Base-by-base conservation (phyloP, 2,888 invertebrate species). In the Ariolimax columbianus region DNA sequence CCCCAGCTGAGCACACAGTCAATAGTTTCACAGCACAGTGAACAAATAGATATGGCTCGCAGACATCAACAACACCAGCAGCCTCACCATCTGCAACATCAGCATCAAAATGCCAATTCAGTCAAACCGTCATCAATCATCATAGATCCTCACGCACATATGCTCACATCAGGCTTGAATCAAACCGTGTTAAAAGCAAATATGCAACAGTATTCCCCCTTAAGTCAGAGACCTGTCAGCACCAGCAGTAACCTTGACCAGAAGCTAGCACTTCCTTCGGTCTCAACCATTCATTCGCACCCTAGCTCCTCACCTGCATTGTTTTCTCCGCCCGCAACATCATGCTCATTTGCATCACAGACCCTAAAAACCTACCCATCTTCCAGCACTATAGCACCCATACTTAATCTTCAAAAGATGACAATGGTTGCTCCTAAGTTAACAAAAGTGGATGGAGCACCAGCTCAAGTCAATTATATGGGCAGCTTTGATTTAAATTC, bases 391-490 rank as follows among this genome's bases (percentile, higher is more conserved):
- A 23, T 66, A 40, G 33, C 79, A n/a, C 66, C 79, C 6, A n/a
- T 30, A 14, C 17, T 75, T 51, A 75, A 51, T 51, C 75, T 75
- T 51, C 75, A 47, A 51, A 47, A 75, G 30, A 51, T 51, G 36
- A 63, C 73, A 73, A 17, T 68, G 23, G 1, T 68, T 30, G 79
- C 47, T 3, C 79, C 79, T 1, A 79, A 79, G 68, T n/a, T 79
- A 26, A 79, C 79, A 17, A 66, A 63, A 66, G 59, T 79, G 4
- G 84, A 80, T 59, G 78, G 84, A 36, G 40, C 73, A 6, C 79
- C 84, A 55, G 79, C 79, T 9, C 78, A 84, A 43, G 79, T 85
- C 23, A 85, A 82, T 59, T 85, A 85, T 72, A 85, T 85, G 85
- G 85, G 85, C 55, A 82, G 66, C 7, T 82, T 85, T 85, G 85